Conservation (phyloP, 2,797 vertebrate genomes). For the Alcedo quadribrachys region DNA sequence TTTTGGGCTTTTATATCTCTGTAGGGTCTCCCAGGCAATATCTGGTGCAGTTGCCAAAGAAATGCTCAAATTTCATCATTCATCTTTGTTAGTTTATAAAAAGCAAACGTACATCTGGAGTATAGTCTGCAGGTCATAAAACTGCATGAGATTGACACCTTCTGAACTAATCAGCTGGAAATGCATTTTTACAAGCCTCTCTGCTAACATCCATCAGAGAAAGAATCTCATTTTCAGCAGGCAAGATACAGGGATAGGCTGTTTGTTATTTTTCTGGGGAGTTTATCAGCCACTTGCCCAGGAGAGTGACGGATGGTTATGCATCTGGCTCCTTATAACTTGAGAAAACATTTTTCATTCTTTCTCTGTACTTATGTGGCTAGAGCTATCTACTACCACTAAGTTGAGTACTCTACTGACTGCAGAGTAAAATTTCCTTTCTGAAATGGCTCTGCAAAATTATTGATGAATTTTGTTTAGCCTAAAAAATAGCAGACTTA, state of each 20-base stretch:
- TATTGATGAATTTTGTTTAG: slow-evolving; percentile 44
- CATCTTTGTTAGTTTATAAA: slow-evolving; percentile 89
- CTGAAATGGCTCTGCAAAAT: slow-evolving; percentile 54
- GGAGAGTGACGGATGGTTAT: slow-evolving; percentile 82
- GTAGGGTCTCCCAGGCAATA: slow-evolving; percentile 69
- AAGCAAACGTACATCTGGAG: slow-evolving; percentile 83
- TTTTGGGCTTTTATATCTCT: neutral
- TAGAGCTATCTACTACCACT: slow-evolving; percentile 64
- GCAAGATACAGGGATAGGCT: slow-evolving; percentile 76
- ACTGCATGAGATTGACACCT: slow-evolving; percentile 82
- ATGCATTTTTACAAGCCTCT: slow-evolving; percentile 85
- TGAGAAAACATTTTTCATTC: slow-evolving; percentile 79
- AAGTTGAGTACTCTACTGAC: slow-evolving; percentile 60
- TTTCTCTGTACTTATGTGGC: slow-evolving; percentile 59
- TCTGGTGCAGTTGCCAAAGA: slow-evolving; percentile 64
- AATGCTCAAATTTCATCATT: slow-evolving; percentile 78
- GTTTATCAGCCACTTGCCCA: slow-evolving; percentile 83
- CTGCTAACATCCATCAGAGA: slow-evolving; percentile 82
- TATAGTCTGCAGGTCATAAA: slow-evolving; percentile 83
- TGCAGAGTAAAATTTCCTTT: slow-evolving; percentile 61
- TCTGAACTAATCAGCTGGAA: slow-evolving; percentile 86
- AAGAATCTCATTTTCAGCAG: slow-evolving; percentile 85
- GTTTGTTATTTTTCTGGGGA: slow-evolving; percentile 83
- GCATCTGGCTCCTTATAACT: slow-evolving; percentile 79
- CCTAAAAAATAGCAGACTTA: slow-evolving; percentile 26